Conservation (phyloP, 2,888 invertebrate genomes). For the Monoplex corrugatus region DNA sequence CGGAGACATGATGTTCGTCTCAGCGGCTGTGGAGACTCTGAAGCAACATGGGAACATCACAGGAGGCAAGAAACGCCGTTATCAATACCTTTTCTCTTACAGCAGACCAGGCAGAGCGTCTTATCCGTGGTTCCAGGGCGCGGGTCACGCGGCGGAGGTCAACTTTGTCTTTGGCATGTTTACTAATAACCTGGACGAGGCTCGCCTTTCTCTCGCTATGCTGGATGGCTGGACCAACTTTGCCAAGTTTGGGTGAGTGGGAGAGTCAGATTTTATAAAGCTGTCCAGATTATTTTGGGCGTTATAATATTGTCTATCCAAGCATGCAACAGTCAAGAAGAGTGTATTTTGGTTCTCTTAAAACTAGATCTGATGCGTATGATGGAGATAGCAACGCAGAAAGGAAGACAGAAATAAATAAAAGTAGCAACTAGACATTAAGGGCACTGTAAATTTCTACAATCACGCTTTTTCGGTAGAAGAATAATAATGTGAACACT, state of each 20-base stretch:
- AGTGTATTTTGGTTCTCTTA: too few relatives aligned
- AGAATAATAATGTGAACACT: too few relatives aligned
- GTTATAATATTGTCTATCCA: too few relatives aligned
- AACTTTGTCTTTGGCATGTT: constrained; percentile 80
- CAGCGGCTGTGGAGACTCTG: constrained; percentile 48
- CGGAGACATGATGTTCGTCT: constrained; percentile 57
- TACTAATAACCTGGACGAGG: constrained; percentile 83
- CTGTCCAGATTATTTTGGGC: too few relatives aligned
- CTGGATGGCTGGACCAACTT: constrained; percentile 98
- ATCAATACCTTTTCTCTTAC: constrained; percentile 54
- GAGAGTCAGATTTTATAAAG: not conserved
- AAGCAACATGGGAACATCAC: constrained; percentile 39
- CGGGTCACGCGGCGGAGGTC: constrained; percentile 51
- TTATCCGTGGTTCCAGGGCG: constrained; percentile 52
- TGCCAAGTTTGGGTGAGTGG: constrained; percentile 91
- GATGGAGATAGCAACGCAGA: too few relatives aligned
- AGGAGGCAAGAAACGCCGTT: constrained; percentile 7
- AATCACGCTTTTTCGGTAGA: too few relatives aligned
- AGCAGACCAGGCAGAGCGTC: not conserved
- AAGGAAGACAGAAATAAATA: too few relatives aligned
- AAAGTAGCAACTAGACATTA: too few relatives aligned
- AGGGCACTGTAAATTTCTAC: too few relatives aligned
- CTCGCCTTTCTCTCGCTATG: constrained; percentile 90
- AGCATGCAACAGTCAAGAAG: too few relatives aligned
- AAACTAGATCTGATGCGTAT: too few relatives aligned